phyloP scores from a whole-genome alignment of 2,113 vertebrate species.

The Orientallactaga bullata region DNA sequence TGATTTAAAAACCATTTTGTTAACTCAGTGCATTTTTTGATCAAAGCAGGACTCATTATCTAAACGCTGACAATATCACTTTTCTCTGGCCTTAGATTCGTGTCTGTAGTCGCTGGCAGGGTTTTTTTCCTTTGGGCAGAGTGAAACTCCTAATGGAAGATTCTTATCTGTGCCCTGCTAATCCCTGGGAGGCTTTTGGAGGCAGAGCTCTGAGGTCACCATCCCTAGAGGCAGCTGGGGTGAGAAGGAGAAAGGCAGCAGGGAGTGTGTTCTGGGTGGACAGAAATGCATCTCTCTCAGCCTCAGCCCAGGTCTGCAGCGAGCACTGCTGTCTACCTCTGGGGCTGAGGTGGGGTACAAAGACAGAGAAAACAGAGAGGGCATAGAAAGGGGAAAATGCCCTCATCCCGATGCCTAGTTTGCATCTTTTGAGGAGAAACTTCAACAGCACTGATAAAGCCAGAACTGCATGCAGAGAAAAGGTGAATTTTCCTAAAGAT shows the following conservation, averaged over 20 bases:
- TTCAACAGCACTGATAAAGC: background rate
- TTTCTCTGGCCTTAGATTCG: background rate
- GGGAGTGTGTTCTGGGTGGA: no score
- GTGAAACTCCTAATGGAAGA: background rate
- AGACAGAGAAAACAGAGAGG: no score
- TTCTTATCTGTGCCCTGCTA: background rate
- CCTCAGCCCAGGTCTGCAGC: background rate
- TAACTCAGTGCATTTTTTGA: background rate
- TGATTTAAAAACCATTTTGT: constrained; percentile 11
- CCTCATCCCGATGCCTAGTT: background rate
- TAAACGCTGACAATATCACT: background rate
- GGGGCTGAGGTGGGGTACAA: background rate
- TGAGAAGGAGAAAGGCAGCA: background rate
- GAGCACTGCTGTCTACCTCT: background rate
- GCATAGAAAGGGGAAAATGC: background rate
- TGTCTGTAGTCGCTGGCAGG: fast-evolving
- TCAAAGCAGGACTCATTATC: background rate
- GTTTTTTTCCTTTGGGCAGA: background rate
- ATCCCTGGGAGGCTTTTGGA: background rate
- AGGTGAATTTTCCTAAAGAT: background rate
- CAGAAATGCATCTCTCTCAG: fast-evolving
- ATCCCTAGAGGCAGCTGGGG: background rate
- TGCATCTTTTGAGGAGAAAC: background rate
- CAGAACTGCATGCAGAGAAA: background rate
- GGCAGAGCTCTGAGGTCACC: background rate